Evolutionary conservation across 2,113 vertebrate species (phyloP), one percentile per base, ranked within the genome.

Genomic region (Mustela lutreola): DNA sequence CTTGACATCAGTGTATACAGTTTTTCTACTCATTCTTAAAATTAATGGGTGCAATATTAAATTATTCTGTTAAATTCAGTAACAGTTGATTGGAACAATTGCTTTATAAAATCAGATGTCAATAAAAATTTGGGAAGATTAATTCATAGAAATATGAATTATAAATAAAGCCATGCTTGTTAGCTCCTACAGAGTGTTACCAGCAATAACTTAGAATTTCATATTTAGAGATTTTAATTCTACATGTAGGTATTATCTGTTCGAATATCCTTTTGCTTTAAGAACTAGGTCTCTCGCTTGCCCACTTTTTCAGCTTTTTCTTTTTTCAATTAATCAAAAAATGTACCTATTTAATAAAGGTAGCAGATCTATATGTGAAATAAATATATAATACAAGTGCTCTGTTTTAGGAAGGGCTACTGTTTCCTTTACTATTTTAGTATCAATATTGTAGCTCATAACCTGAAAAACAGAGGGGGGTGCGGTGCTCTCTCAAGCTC

Each of bases 401-500:
- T 50, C 8, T 5, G 12, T 22, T n/a, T 58, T n/a, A 5, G 6
- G 28, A 81, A n/a, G 14, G 21, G 4, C 7, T n/a, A 9, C 26
- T 39, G 4, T 50, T 83, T 22, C 60, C 31, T 58, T 11, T 33
- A 2, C 18, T 62, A 8, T 7, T 33, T 33, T n/a, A 50, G 4
- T 67, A 15, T 21, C n/a, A 1, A 62, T 24, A 2, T 53, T 48
- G 22, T 33, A n/a, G 42, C 1, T 22, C 36, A 36, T 8, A 2
- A 1, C 18, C 24, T 12, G 14, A 4, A 0, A 11, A 53, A 9
- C 2, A 1, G 14, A 22, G 22, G 22, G 42, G 28, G 14, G 1
- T 1, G 2, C 0, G 1, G 5, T 39, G 1, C 33, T 18, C 11
- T 50, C 24, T 9, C 21, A 2, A 12, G 21, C 4, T 36, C 7